These are phyloP conservation scores for Castor canadensis DNA, from an alignment of 2,113 vertebrate genomes.

Conservation along the genomic window DNA sequence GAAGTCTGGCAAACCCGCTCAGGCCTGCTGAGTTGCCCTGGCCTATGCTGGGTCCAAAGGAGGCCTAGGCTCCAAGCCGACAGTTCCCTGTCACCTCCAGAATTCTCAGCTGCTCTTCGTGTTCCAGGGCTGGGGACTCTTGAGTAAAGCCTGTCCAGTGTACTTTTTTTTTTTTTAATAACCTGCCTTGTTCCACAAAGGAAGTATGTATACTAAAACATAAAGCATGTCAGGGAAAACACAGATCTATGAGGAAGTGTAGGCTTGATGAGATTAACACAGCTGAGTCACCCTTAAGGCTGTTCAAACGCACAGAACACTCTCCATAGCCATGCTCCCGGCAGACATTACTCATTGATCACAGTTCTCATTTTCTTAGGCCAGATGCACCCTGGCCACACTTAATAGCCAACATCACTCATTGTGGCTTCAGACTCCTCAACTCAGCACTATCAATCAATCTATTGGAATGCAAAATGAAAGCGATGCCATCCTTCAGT, in stretches of 20 bases:
- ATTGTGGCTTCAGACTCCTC: background rate
- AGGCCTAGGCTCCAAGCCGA: background rate
- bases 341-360: background rate
- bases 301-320: fast-evolving
- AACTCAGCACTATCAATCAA: background rate
- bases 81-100: fast-evolving
- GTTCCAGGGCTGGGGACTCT: background rate
- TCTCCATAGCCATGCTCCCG: fast-evolving
- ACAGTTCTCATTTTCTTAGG: background rate
- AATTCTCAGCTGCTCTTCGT: background rate
- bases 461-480: background rate
- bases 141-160: background rate
- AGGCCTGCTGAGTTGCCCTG: background rate
- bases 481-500: background rate
- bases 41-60: background rate
- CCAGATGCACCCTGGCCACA: background rate
- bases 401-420: background rate
- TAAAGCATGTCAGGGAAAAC: background rate
- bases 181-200: background rate
- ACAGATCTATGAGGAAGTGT: background rate
- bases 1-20: background rate
- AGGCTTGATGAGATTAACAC: background rate
- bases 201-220: background rate
- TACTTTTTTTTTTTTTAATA: background rate
- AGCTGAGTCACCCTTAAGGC: background rate